phyloP scores from a whole-genome alignment of 2,797 vertebrate species.

The Brachyalestes nurse region DNA sequence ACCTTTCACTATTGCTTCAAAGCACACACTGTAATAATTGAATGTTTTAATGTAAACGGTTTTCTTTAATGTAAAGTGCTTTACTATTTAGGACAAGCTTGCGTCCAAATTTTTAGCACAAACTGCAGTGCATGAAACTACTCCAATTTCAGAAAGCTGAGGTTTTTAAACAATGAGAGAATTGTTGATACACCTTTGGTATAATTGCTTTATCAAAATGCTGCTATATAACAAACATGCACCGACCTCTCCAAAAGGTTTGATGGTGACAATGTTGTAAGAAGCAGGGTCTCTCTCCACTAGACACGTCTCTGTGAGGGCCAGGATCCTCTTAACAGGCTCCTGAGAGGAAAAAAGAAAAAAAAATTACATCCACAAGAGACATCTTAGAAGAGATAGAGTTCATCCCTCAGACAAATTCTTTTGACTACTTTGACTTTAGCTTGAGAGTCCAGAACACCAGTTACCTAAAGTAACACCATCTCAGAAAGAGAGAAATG shows the following conservation, averaged over 20 bases:
- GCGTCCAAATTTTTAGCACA: neutral
- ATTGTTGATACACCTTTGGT: too few species aligned
- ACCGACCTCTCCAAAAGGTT: conserved; percentile 90
- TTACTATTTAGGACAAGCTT: neutral
- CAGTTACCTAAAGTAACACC: neutral
- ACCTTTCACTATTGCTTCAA: too few species aligned
- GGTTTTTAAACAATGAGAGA: neutral
- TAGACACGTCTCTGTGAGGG: conserved; percentile 95
- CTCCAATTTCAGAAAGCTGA: neutral
- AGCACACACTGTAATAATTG: too few species aligned
- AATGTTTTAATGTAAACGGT: too few species aligned
- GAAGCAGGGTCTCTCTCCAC: conserved; percentile 96
- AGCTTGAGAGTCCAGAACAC: neutral
- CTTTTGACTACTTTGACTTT: neutral
- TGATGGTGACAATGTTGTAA: conserved; percentile 96
- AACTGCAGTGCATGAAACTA: neutral
- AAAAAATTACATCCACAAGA: neutral
- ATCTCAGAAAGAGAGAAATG: neutral
- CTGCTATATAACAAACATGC: neutral
- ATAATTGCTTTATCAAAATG: too few species aligned
- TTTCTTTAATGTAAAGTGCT: too few species aligned
- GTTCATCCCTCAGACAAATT: neutral
- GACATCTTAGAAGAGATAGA: neutral
- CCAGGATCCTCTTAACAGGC: conserved; percentile 90
- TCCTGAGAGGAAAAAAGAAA: conserved; percentile 79